Conservation (phyloP, 2,888 invertebrate species). For the Anthrax anthrax region DNA sequence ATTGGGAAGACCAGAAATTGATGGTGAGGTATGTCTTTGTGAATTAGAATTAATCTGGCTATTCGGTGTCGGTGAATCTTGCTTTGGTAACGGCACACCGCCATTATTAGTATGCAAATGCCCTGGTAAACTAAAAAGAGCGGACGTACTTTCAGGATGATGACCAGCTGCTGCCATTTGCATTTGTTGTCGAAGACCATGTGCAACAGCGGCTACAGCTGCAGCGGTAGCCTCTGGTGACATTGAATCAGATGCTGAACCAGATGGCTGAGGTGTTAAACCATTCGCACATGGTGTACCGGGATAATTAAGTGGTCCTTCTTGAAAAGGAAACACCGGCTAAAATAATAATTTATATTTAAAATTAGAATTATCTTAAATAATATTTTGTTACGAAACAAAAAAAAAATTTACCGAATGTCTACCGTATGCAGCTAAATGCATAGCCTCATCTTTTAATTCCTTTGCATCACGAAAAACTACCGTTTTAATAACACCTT, state of each 20-base stretch:
- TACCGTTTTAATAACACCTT: constrained; percentile 81
- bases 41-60: constrained; percentile 20
- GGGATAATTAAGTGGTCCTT: constrained; percentile 45
- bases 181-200: constrained; percentile 75
- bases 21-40: constrained; percentile 14
- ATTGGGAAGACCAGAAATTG: constrained; percentile 14
- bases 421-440: constrained; percentile 41
- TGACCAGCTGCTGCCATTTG: constrained; percentile 46
- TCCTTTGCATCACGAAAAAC: constrained; percentile 80
- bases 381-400: background rate
- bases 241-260: constrained; percentile 35
- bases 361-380: constrained; percentile 10
- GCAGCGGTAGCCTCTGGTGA: constrained; percentile 64
- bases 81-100: constrained; percentile 23
- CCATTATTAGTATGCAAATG: constrained; percentile 20
- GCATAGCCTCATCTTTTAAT: constrained; percentile 55
- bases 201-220: constrained; percentile 74
- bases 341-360: too few relatives aligned
- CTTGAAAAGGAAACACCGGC: constrained; percentile 46
- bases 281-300: constrained; percentile 43
- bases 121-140: constrained; percentile 32
- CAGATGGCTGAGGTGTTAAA: constrained; percentile 39
- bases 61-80: constrained; percentile 35
- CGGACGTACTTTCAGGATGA: constrained; percentile 38
- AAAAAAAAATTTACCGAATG: constrained; percentile 41